A percentile compares a stretch with the other conserved stretches of the same genome.
Conservation (phyloP, 2,888 invertebrate species). For the Idaea aversata region DNA sequence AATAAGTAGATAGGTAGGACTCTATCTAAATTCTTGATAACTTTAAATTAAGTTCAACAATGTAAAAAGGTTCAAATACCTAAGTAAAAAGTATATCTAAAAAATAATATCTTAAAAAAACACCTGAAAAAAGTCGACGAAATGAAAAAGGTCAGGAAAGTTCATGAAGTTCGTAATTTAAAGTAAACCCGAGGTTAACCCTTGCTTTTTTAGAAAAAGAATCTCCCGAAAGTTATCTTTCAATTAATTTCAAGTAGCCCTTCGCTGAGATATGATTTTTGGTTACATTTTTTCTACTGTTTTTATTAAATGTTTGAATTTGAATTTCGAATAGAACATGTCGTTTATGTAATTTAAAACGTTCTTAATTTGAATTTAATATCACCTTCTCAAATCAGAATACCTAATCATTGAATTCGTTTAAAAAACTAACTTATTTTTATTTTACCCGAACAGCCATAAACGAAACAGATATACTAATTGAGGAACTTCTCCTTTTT, state of each 20-base stretch:
- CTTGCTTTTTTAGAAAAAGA: constrained; percentile 61
- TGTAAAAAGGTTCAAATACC: background rate
- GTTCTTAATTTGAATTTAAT: background rate
- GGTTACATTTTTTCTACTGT: constrained; percentile 26
- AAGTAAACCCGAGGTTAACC: constrained; percentile 62
- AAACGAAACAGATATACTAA: too few relatives aligned
- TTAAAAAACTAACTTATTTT: too few relatives aligned
- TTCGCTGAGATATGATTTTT: constrained; percentile 35
- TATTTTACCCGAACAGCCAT: too few relatives aligned
- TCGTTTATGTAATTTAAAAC: background rate
- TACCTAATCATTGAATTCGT: too few relatives aligned
- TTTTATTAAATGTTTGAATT: constrained; percentile 18
- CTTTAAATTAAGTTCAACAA: background rate
- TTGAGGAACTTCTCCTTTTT: too few relatives aligned
- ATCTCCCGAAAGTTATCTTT: constrained; percentile 66
- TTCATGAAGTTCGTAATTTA: constrained; percentile 50
- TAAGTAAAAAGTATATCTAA: background rate
- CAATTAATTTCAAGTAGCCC: constrained; percentile 57
- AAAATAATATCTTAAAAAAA: constrained; percentile 27
- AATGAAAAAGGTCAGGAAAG: constrained; percentile 36
- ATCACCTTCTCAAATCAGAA: too few relatives aligned
- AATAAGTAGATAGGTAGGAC: too few relatives aligned
- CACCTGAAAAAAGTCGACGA: constrained; percentile 28
- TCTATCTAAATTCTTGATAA: background rate
- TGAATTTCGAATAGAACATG: constrained; percentile 1